phyloP scores from a whole-genome alignment of 1,140 invertebrate genomes.

The Eriocheir sinensis region DNA sequence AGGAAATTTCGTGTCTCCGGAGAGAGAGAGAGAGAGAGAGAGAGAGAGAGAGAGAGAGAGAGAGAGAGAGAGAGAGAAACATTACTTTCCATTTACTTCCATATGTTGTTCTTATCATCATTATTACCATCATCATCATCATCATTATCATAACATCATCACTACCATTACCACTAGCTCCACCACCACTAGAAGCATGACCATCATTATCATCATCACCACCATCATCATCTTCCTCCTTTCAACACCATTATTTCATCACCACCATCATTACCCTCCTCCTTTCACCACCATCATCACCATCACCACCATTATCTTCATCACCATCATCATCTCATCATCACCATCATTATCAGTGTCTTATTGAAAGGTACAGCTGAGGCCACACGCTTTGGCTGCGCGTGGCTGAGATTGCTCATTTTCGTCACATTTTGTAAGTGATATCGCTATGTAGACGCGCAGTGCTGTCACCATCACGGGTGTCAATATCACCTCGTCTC shows the following conservation, averaged over 20 bases:
- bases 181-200: not conserved
- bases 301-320: not conserved
- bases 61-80: not conserved
- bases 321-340: too few relatives aligned
- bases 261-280: not conserved
- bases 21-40: constrained; percentile 21
- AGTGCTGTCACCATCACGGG: too few relatives aligned
- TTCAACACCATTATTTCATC: not conserved
- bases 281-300: not conserved
- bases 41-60: constrained; percentile 22
- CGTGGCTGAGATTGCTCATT: too few relatives aligned
- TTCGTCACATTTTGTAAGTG: too few relatives aligned
- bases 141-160: not conserved
- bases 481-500: too few relatives aligned
- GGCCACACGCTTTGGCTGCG: too few relatives aligned
- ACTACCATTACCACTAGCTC: not conserved
- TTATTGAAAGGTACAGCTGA: too few relatives aligned
- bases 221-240: not conserved
- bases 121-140: too few relatives aligned
- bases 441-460: too few relatives aligned
- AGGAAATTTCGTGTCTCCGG: not conserved
- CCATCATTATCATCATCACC: not conserved
- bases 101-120: not conserved
- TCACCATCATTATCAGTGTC: too few relatives aligned
- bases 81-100: too few relatives aligned